A percentile compares a stretch with the other conserved stretches of the same genome.
These are phyloP conservation scores for Melanotaenia nigrans DNA, from an alignment of 2,797 vertebrate species.

Conservation along the genomic window DNA sequence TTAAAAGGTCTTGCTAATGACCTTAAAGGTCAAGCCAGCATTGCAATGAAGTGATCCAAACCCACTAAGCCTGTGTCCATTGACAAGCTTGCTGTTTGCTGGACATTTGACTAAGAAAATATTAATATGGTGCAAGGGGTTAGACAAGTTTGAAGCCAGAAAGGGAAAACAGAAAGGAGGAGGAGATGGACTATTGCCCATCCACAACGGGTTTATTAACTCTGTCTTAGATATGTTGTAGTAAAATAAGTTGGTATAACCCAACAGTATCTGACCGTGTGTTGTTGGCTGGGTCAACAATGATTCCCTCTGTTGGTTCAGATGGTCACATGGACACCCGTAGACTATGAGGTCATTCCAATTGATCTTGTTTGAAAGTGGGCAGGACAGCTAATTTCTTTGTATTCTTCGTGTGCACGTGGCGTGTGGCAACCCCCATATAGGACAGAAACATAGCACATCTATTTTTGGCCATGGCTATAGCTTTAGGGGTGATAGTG, in stretches of 20 bases:
- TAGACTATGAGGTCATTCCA: conserved; percentile 44
- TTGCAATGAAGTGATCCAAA: not conserved
- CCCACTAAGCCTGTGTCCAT: not conserved
- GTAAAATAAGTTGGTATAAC: conserved; percentile 37
- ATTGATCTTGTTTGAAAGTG: conserved; percentile 52
- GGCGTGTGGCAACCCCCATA: not conserved
- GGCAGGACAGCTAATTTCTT: conserved; percentile 30
- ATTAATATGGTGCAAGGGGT: not conserved
- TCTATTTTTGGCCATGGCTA: not conserved
- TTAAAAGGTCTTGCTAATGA: not conserved
- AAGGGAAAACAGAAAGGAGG: not conserved
- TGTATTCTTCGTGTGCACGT: conserved; percentile 24
- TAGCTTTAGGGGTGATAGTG: not conserved
- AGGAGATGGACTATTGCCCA: no score
- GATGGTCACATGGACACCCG: conserved; percentile 49
- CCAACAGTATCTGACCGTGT: conserved; percentile 2
- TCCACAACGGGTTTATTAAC: no score
- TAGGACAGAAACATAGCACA: not conserved
- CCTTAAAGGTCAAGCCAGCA: not conserved
- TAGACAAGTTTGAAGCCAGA: not conserved
- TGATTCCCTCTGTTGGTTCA: conserved; percentile 23
- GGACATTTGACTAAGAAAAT: not conserved
- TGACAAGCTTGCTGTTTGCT: not conserved
- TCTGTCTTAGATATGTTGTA: no score
- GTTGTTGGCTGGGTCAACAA: no score